Conservation (phyloP, 92 coral and sea anemone species). For the Phenganax marumi region DNA sequence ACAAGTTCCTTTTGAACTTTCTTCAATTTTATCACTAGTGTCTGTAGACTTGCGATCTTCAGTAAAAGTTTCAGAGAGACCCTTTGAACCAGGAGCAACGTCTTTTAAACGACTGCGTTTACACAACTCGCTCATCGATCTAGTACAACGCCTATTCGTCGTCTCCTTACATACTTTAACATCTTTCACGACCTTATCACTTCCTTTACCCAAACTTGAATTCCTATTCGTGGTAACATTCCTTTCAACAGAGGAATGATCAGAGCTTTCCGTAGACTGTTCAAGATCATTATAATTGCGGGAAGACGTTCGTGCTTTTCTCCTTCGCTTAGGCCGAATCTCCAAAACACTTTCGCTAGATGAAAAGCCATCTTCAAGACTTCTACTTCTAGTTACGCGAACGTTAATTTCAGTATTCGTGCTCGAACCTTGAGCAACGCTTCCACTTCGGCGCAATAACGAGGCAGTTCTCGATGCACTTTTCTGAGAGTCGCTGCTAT, state of each 20-base stretch:
- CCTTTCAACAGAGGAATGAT: neutral
- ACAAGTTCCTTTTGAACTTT: too few relatives aligned
- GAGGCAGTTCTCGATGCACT: neutral
- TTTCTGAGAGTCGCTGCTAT: too few relatives aligned
- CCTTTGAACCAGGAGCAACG: neutral
- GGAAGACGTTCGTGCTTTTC: neutral
- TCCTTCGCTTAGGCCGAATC: neutral
- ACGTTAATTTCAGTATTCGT: neutral
- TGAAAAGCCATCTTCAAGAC: neutral
- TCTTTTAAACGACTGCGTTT: neutral
- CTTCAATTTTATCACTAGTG: neutral
- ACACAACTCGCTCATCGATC: neutral
- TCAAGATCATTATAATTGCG: neutral
- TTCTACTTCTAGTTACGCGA: constrained; percentile 8
- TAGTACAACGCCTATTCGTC: neutral
- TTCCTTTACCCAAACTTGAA: neutral
- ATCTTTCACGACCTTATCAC: neutral
- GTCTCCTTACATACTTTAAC: neutral
- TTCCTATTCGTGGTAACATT: neutral
- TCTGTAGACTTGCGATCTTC: neutral
- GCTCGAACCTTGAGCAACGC: neutral
- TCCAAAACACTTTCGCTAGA: neutral
- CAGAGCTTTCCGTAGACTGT: constrained; percentile 1
- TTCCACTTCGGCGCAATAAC: neutral
- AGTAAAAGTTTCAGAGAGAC: neutral